Percentiles rank a stretch among this genome's conserved stretches.
Conservation (phyloP, 2,888 invertebrate species). For the Papilio elwesi region DNA sequence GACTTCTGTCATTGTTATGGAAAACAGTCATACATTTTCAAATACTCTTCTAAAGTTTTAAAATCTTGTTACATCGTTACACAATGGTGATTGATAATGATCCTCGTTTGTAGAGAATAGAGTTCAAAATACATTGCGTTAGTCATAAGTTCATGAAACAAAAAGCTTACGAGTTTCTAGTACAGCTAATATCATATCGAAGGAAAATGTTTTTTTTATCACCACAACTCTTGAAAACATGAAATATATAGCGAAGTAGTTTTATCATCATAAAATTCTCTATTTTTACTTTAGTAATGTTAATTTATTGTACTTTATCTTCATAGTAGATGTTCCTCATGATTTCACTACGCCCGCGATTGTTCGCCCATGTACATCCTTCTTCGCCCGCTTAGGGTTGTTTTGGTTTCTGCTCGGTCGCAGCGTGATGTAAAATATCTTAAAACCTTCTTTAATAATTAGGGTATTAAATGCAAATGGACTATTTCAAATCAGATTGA, state of each 20-base stretch:
- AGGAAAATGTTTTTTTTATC: conserved; percentile 7
- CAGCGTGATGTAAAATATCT: no score
- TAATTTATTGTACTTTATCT: no score
- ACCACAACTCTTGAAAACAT: not conserved
- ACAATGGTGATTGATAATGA: not conserved
- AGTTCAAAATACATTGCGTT: not conserved
- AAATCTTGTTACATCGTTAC: conserved; percentile 5
- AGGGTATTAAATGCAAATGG: no score
- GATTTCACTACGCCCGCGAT: no score
- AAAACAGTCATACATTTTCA: conserved; percentile 13
- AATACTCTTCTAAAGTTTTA: conserved; percentile 6
- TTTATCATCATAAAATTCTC: not conserved
- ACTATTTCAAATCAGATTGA: no score
- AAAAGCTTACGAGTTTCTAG: conserved; percentile 9
- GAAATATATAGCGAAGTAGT: not conserved
- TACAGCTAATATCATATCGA: conserved; percentile 6
- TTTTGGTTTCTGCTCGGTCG: no score
- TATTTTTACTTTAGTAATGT: no score
- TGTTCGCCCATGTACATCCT: no score
- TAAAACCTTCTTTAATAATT: no score
- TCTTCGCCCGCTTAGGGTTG: no score
- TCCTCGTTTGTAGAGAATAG: not conserved
- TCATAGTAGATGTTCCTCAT: no score
- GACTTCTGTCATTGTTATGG: not conserved
- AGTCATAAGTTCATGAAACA: not conserved